phyloP scores from a whole-genome alignment of 2,113 vertebrate species.

The Daboia siamensis region DNA sequence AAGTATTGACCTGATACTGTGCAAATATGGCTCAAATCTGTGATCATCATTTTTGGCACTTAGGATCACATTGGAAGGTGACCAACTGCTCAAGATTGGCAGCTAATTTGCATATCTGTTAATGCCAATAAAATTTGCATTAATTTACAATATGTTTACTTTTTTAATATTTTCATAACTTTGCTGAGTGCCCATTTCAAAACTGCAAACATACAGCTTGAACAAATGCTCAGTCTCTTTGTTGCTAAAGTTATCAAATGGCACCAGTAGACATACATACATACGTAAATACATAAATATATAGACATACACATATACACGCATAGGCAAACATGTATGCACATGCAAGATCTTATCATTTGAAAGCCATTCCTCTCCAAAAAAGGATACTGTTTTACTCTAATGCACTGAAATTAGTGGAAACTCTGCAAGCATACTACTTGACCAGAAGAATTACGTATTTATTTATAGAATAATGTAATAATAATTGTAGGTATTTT shows the following conservation, averaged over 20 bases:
- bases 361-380: neutral
- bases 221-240: constrained; percentile 33
- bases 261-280: neutral
- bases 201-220: constrained; percentile 34
- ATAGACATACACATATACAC: neutral
- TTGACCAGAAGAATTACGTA: neutral
- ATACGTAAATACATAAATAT: neutral
- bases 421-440: neutral
- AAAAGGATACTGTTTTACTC: neutral
- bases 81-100: constrained; percentile 35
- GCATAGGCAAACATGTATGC: neutral
- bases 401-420: neutral
- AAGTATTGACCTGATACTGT: constrained; percentile 37
- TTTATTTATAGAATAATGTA: neutral
- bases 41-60: constrained; percentile 39
- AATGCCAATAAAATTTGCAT: constrained; percentile 41
- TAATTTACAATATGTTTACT: constrained; percentile 41
- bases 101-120: constrained; percentile 39
- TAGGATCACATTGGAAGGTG: constrained; percentile 36
- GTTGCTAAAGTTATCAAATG: constrained; percentile 19
- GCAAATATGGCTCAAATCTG: constrained; percentile 40
- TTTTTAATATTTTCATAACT: constrained; percentile 41
- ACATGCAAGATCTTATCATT: neutral
- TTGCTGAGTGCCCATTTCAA: constrained; percentile 31
- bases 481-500: neutral